These are phyloP conservation scores for Proctacanthus coquilletti DNA, from an alignment of 1,140 invertebrate genomes.

Conservation along the genomic window DNA sequence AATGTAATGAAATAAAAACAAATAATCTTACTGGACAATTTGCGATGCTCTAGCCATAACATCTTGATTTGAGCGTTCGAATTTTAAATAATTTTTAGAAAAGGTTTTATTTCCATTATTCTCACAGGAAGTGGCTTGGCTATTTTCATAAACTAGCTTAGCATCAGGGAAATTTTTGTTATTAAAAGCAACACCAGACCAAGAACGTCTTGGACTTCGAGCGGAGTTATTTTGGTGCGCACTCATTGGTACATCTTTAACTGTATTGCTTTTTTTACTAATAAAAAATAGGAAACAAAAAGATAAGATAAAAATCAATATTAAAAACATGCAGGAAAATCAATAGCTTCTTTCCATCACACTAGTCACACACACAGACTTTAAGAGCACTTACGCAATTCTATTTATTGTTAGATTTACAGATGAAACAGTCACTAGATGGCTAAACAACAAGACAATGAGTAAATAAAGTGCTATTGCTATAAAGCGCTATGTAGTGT, in stretches of 20 bases:
- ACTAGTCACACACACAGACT: too few species aligned
- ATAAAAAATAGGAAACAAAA: slow-evolving; percentile 3
- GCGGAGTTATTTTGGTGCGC: not conserved
- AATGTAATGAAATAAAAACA: slow-evolving; percentile 4
- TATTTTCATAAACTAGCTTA: slow-evolving; percentile 5
- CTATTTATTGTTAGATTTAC: slow-evolving; percentile 78
- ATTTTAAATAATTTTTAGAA: slow-evolving; percentile 2
- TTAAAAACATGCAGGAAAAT: not conserved
- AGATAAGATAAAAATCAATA: not conserved
- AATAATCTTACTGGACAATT: slow-evolving; percentile 53
- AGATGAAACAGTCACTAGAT: slow-evolving; percentile 76
- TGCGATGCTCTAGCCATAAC: slow-evolving; percentile 68
- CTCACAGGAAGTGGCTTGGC: not conserved
- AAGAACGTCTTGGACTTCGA: slow-evolving; percentile 5
- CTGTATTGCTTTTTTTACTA: slow-evolving; percentile 4
- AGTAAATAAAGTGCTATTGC: slow-evolving; percentile 2
- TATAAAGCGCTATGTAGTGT: too few species aligned
- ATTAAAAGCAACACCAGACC: slow-evolving; percentile 7
- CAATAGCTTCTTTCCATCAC: too few species aligned
- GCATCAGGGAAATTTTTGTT: slow-evolving; percentile 9
- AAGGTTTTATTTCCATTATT: slow-evolving; percentile 1
- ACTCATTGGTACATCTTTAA: slow-evolving; percentile 2
- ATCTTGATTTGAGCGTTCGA: slow-evolving; percentile 5
- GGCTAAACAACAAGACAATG: slow-evolving; percentile 41
- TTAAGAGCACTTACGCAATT: slow-evolving; percentile 66